These are phyloP conservation scores for Monoplex corrugatus DNA, from an alignment of 2,888 invertebrate genomes.

Conservation along the genomic window DNA sequence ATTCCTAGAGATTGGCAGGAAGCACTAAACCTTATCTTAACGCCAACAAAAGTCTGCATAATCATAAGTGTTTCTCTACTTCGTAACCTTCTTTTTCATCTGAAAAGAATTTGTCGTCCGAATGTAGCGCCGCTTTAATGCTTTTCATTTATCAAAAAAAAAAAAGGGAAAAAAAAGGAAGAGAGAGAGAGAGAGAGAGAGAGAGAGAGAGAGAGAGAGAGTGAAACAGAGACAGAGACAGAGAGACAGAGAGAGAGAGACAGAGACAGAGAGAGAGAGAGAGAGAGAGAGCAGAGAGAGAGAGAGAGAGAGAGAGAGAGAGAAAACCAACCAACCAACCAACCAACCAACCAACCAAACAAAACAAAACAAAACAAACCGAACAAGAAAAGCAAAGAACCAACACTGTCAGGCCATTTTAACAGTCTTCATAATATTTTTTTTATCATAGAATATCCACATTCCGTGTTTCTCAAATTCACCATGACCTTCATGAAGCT, in stretches of 20 bases:
- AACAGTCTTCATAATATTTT: too few relatives aligned
- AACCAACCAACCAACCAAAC: too few relatives aligned
- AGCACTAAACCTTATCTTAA: too few relatives aligned
- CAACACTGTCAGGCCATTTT: too few relatives aligned
- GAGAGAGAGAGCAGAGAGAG: not conserved
- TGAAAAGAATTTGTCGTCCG: not conserved
- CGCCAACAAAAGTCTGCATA: not conserved
- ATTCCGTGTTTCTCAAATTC: too few relatives aligned
- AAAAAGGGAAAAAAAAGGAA: not conserved
- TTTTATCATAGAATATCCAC: too few relatives aligned
- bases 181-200: not conserved
- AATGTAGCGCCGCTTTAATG: not conserved
- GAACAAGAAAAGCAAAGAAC: too few relatives aligned
- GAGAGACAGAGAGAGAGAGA: not conserved
- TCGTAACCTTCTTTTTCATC: not conserved
- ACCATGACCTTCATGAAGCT: too few relatives aligned
- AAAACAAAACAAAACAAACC: too few relatives aligned
- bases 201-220: conserved; percentile 16
- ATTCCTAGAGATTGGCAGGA: too few relatives aligned
- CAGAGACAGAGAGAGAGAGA: not conserved
- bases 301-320: not conserved
- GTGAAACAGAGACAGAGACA: not conserved
- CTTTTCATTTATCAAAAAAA: not conserved
- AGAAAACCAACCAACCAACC: too few relatives aligned
- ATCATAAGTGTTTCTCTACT: not conserved